Base-by-base conservation (phyloP, 1,140 invertebrate species). In the Hirudo medicinalis region DNA sequence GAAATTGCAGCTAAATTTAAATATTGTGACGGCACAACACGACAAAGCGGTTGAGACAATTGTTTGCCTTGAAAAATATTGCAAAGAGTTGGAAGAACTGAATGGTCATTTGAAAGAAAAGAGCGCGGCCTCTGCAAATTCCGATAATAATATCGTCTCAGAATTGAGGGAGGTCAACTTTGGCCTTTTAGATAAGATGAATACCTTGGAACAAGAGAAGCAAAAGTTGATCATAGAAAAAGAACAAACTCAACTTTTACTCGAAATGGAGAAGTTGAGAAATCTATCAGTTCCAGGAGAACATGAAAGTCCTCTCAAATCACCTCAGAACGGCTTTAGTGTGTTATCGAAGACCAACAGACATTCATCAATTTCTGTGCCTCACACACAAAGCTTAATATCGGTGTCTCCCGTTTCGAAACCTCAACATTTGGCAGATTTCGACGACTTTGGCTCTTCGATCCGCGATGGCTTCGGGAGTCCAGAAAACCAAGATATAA, bases 401-500 rank as follows among this genome's bases (percentile, higher is more conserved):
- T 63, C 57, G 11, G 57, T 63, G 11, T 63, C 57, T 32, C 57
- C 57, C 3, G 57, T 63, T 63, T 32, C 22, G 0, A 63, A 63
- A 11, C 57, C 57, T 11, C 22, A 63, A 25, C 22, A 22, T 9
- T 15, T 25, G 11, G 19, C 29, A 22, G 57, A 63, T 25, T 63
- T 63, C 57, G 29, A 63, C 9, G 43, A 17, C 9, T 15, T 17
- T 49, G 43, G 43, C 43, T 49, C 43, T 17, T 49, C 43, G 15
- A 49, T 49, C 13, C 43, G 9, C 43, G 43, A 49, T 49, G 43
- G 15, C 43, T 49, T 49, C 15, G 22, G 57, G 4, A 25, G 3
- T 63, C 57, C 57, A 63, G 57, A 22, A 63, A 63, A 63, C 57
- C 43, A 49, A 63, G 57, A 63, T 15, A 20, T 63, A 22, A 63